These are phyloP conservation scores for Artibeus lituratus DNA, from an alignment of 2,797 vertebrate genomes.

Conservation along the genomic window DNA sequence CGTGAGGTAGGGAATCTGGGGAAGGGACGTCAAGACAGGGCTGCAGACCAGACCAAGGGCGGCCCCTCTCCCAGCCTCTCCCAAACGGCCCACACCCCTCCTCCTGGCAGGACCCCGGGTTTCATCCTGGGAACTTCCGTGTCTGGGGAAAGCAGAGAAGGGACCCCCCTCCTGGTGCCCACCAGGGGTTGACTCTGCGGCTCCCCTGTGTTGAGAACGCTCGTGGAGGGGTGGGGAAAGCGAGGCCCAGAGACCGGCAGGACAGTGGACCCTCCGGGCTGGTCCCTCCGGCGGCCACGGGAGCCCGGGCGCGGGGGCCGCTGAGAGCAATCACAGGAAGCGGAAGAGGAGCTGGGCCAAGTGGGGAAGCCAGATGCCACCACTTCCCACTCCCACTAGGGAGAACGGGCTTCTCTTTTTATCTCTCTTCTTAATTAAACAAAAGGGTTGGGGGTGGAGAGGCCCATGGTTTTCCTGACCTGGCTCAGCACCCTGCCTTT, in stretches of 20 bases:
- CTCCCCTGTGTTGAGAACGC: accelerated
- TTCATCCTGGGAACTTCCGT: background rate
- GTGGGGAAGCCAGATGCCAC: background rate
- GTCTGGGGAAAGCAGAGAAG: background rate
- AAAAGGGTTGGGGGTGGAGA: background rate
- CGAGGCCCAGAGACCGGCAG: too few species aligned
- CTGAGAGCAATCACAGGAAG: background rate
- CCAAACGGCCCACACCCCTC: background rate
- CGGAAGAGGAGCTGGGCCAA: background rate
- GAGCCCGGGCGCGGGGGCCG: background rate
- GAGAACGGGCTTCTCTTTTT: background rate
- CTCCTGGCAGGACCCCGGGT: too few species aligned
- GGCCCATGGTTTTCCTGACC: background rate
- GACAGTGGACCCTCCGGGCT: accelerated
- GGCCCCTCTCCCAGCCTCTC: background rate
- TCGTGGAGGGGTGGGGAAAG: background rate
- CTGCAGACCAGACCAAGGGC: background rate
- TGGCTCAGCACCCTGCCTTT: background rate
- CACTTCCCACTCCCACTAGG: background rate
- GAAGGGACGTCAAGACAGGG: background rate
- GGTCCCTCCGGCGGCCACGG: background rate
- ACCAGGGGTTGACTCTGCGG: accelerated
- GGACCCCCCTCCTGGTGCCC: accelerated
- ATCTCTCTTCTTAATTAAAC: background rate
- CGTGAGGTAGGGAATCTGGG: background rate